These are phyloP conservation scores for Biston betularia DNA, from an alignment of 2,888 invertebrate genomes.

Conservation along the genomic window DNA sequence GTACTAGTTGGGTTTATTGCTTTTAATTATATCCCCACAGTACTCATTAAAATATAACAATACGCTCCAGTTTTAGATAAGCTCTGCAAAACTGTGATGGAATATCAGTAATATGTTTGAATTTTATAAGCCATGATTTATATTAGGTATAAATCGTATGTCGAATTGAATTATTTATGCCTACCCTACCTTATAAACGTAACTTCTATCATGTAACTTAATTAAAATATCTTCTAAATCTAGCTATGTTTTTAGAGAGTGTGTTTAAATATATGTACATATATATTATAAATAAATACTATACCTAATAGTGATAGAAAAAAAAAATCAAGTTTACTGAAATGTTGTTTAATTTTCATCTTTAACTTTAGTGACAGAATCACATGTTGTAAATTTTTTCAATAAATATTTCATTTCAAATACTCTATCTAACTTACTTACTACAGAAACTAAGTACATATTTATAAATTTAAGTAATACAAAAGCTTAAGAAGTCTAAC, in stretches of 20 bases:
- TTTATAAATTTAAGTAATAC: conserved; percentile 48
- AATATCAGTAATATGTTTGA: neutral
- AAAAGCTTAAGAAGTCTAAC: conserved; percentile 72
- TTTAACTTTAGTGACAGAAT: conserved; percentile 78
- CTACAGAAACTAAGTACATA: conserved; percentile 45
- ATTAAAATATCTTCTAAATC: neutral
- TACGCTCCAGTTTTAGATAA: neutral
- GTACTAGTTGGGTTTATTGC: conserved; percentile 33
- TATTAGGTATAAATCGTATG: neutral
- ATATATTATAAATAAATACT: too few species aligned
- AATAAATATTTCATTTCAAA: conserved; percentile 76
- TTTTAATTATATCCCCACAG: conserved; percentile 25
- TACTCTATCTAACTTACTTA: conserved; percentile 45
- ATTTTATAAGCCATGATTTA: neutral
- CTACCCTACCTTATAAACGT: neutral
- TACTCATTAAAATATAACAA: conserved; percentile 13
- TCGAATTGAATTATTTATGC: neutral
- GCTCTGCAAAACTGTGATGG: neutral
- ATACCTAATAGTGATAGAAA: conserved; percentile 21
- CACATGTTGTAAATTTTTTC: conserved; percentile 72
- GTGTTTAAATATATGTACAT: too few species aligned
- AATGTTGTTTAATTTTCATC: conserved; percentile 74
- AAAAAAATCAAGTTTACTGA: conserved; percentile 54
- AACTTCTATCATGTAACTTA: too few species aligned
- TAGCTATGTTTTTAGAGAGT: neutral